These are phyloP conservation scores for Lasioglossum baleicum DNA, from an alignment of 1,140 invertebrate species.

Conservation along the genomic window DNA sequence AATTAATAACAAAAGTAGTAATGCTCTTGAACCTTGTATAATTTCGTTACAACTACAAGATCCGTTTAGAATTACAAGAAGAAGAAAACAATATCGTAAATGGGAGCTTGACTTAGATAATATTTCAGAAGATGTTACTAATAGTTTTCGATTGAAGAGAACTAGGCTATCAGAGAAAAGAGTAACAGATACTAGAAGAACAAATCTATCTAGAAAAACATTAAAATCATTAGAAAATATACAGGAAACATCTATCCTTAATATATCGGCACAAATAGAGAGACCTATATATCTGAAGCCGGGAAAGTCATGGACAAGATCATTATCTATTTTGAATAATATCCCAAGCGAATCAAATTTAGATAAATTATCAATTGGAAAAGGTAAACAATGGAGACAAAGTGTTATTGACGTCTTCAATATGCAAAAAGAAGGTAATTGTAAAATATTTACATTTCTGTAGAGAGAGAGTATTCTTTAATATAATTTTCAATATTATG, in stretches of 20 bases:
- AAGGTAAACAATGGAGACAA: slow-evolving; percentile 73
- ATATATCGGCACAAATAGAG: neutral
- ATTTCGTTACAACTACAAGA: slow-evolving; percentile 58
- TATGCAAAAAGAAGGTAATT: slow-evolving; percentile 73
- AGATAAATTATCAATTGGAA: slow-evolving; percentile 61
- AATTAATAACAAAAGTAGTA: slow-evolving; percentile 14
- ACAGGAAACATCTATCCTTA: neutral
- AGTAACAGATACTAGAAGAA: neutral
- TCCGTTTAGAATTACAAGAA: slow-evolving; percentile 56
- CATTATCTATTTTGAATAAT: slow-evolving; percentile 74
- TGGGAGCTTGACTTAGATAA: slow-evolving; percentile 44
- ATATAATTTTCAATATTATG: neutral
- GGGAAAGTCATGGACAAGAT: slow-evolving; percentile 76
- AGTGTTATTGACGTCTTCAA: slow-evolving; percentile 68
- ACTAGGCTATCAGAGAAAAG: neutral
- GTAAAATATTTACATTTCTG: neutral
- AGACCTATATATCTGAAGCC: slow-evolving; percentile 70
- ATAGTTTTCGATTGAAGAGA: neutral
- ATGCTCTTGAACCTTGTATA: slow-evolving; percentile 7
- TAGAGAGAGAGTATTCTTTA: slow-evolving; percentile 16
- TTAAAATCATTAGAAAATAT: slow-evolving; percentile 2
- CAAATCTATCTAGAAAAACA: neutral
- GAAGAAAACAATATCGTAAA: slow-evolving; percentile 50
- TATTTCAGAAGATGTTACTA: slow-evolving; percentile 33
- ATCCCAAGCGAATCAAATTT: slow-evolving; percentile 64